Evolutionary conservation across 2,113 vertebrate species (phyloP).

Genomic region (Picathartes gymnocephalus): DNA sequence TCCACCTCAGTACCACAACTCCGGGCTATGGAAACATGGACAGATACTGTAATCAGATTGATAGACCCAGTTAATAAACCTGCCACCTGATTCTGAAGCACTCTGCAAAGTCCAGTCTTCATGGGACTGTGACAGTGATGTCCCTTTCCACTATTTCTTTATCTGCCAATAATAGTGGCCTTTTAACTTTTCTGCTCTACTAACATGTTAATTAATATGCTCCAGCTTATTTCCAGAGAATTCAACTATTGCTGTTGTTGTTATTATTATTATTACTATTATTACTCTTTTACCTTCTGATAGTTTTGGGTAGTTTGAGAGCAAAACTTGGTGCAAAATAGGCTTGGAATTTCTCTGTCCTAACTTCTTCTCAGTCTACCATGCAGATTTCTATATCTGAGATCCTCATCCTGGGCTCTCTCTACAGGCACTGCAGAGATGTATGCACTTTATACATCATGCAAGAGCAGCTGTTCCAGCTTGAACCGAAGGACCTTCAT

Average conservation of each 20-base stretch:
- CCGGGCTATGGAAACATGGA: background rate
- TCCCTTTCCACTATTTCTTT: background rate
- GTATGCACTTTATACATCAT: background rate
- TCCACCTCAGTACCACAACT: background rate
- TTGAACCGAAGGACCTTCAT: background rate
- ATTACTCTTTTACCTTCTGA: background rate
- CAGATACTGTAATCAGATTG: background rate
- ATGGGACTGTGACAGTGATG: background rate
- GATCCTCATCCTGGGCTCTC: background rate
- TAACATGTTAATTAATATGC: background rate
- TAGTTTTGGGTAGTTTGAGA: background rate
- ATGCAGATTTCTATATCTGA: background rate
- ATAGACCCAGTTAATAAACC: background rate
- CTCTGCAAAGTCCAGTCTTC: background rate
- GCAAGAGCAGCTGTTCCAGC: background rate
- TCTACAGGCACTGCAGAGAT: background rate
- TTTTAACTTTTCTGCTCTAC: background rate
- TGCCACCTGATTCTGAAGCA: background rate
- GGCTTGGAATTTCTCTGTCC: background rate
- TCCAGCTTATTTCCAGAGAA: background rate
- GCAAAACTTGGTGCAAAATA: background rate
- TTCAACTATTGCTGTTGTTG: background rate
- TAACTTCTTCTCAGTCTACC: background rate
- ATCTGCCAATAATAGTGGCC: background rate
- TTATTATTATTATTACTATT: background rate